Conservation (phyloP, 2,888 invertebrate species). For the Copidosoma aretas region DNA sequence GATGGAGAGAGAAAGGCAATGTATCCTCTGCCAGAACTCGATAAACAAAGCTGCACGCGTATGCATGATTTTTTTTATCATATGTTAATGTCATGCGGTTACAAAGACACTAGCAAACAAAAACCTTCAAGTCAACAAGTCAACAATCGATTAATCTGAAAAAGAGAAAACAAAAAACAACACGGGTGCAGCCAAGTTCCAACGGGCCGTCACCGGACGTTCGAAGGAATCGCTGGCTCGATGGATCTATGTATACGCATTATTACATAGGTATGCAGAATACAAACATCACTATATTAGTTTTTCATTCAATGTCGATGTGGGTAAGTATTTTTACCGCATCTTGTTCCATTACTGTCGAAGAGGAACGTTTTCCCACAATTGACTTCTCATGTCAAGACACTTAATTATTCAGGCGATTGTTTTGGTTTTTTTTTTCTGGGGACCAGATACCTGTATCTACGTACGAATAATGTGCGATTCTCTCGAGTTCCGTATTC, state of each 20-base stretch:
- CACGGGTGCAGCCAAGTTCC: slow-evolving; percentile 54
- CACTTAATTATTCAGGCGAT: too few relatives aligned
- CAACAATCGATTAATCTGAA: slow-evolving; percentile 55
- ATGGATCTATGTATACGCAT: too few relatives aligned
- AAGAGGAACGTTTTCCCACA: too few relatives aligned
- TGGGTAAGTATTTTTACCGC: too few relatives aligned
- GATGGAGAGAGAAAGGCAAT: background rate
- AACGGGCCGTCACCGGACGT: slow-evolving; percentile 45
- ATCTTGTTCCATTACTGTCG: too few relatives aligned
- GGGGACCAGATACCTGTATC: background rate
- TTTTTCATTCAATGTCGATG: too few relatives aligned
- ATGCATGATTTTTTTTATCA: slow-evolving; percentile 12
- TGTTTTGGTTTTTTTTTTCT: background rate
- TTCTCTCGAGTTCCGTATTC: slow-evolving; percentile 22
- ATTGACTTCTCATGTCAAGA: too few relatives aligned
- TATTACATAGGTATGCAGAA: too few relatives aligned
- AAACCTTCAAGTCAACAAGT: slow-evolving; percentile 54
- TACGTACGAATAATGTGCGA: slow-evolving; percentile 13
- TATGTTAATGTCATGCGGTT: slow-evolving; percentile 58
- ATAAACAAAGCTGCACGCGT: slow-evolving; percentile 41
- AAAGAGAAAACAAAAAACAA: slow-evolving; percentile 28
- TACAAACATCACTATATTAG: background rate
- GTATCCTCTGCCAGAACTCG: slow-evolving; percentile 20
- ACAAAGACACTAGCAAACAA: slow-evolving; percentile 55
- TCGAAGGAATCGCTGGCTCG: slow-evolving; percentile 42